Conservation (phyloP, 2,113 vertebrate species). For the Cochlearius cochlearius region DNA sequence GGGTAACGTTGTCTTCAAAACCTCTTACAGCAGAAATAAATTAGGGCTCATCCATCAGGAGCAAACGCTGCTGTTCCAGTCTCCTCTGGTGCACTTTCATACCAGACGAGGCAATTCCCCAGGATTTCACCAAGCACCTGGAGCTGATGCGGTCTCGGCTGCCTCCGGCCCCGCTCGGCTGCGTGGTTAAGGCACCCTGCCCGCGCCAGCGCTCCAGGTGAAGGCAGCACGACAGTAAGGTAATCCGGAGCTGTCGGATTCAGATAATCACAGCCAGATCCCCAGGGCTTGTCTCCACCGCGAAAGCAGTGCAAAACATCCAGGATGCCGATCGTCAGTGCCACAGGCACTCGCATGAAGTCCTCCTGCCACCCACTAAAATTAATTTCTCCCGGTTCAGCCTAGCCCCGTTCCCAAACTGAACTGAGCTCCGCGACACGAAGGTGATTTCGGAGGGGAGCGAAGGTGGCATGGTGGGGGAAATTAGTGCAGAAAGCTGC, state of each 20-base stretch:
- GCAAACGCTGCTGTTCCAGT: neutral
- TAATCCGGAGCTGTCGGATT: neutral
- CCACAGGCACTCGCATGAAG: neutral
- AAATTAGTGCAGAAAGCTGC: neutral
- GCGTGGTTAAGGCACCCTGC: neutral
- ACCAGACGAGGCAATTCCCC: neutral
- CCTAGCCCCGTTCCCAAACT: neutral
- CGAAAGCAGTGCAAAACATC: neutral
- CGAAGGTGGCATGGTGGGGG: neutral
- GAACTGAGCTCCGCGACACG: fast-evolving
- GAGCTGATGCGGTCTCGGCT: neutral
- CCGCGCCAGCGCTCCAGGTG: neutral
- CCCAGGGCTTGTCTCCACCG: neutral
- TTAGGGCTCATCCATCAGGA: neutral
- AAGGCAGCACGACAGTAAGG: neutral
- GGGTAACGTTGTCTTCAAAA: neutral
- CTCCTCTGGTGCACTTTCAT: neutral
- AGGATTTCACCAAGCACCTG: neutral
- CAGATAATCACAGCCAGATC: neutral
- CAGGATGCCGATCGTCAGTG: neutral
- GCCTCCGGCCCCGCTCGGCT: neutral
- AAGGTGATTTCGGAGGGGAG: neutral
- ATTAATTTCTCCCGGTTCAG: neutral
- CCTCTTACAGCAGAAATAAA: neutral
- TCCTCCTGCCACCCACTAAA: neutral